phyloP scores from a whole-genome alignment of 2,888 invertebrate genomes.

The Agonopterix arenella region DNA sequence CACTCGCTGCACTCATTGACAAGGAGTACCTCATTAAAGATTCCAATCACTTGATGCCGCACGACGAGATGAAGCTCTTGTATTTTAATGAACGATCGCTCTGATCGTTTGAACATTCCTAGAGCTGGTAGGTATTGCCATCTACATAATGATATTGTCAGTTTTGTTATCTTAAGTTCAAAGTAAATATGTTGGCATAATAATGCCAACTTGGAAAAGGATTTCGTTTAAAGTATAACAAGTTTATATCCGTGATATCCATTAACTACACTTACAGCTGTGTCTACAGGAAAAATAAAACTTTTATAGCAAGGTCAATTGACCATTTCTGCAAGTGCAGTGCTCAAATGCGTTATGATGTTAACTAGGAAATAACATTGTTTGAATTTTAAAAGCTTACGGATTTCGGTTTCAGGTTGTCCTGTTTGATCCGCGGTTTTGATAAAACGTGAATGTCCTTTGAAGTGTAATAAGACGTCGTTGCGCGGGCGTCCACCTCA shows the following conservation, averaged over 20 bases:
- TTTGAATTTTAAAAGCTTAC: constrained; percentile 11
- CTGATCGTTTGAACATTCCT: neutral
- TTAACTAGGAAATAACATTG: constrained; percentile 36
- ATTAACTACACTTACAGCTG: neutral
- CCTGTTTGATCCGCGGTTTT: constrained; percentile 35
- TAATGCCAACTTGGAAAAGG: neutral
- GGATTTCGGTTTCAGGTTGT: constrained; percentile 35
- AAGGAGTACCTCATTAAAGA: constrained; percentile 11
- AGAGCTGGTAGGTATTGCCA: too few relatives aligned
- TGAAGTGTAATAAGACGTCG: constrained; percentile 38
- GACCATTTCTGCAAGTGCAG: constrained; percentile 15
- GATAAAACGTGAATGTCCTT: constrained; percentile 51
- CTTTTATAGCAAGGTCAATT: constrained; percentile 28
- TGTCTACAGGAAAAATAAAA: constrained; percentile 24
- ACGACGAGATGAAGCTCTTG: constrained; percentile 25
- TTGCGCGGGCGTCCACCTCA: constrained; percentile 60
- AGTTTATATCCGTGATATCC: neutral
- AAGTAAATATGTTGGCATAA: constrained; percentile 5
- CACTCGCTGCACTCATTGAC: constrained; percentile 38
- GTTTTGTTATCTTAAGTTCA: constrained; percentile 6
- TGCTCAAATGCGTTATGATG: constrained; percentile 31
- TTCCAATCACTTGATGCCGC: constrained; percentile 2
- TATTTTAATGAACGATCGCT: constrained; percentile 21
- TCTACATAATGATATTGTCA: too few relatives aligned
- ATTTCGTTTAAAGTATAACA: constrained; percentile 3